Evolutionary conservation across 37 sponge, comb jelly and placozoan species (phyloP), one percentile per base, ranked within the genome.

Genomic region (Eunapius fragilis): DNA sequence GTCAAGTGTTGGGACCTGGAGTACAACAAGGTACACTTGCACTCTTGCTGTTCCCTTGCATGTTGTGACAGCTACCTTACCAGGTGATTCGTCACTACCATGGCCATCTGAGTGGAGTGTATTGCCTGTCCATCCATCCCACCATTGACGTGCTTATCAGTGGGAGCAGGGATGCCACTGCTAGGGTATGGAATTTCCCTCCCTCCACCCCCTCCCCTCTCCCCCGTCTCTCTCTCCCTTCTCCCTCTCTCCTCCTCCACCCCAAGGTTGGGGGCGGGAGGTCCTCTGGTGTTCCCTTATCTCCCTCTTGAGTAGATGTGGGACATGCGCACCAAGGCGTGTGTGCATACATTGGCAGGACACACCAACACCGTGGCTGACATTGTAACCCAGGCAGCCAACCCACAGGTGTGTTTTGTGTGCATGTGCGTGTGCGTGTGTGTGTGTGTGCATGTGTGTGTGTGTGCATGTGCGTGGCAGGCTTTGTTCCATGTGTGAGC

Each of bases 1-100:
- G 97, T 98, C 76, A 96, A 96, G 76, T 98, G 99, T 86, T 98
- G 99, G 99, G 99, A 98, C 84, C 89, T 98, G 67, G 99, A 98
- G 75, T 87, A 80, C 82, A 98, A 98, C 80, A 98, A 98, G 94
- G 99, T 96, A 70, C 25, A 58, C 0, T 14, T 13, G 31, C 73
- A 32, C 27, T 72, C 27, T 72, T 6, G 31, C 5, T 25, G 5
- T 6, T 72, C 0, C 73, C 41, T 41, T 3, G 41, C 41, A 41
- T 11, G 14, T 58, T 58, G 14, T n/a, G n/a, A 58, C 14, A 11
- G 19, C 22, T 4, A 10, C 17, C 14, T 58, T 17, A 2, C 58
- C 58, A 98, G 99, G 96, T 95, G 26, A 83, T 98, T 23, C 88
- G 99, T 30, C 97, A 98, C 77, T 98, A 98, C 75, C 99, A 98